These are phyloP conservation scores for Mythimna loreyi DNA, from an alignment of 2,888 invertebrate genomes.

Conservation along the genomic window DNA sequence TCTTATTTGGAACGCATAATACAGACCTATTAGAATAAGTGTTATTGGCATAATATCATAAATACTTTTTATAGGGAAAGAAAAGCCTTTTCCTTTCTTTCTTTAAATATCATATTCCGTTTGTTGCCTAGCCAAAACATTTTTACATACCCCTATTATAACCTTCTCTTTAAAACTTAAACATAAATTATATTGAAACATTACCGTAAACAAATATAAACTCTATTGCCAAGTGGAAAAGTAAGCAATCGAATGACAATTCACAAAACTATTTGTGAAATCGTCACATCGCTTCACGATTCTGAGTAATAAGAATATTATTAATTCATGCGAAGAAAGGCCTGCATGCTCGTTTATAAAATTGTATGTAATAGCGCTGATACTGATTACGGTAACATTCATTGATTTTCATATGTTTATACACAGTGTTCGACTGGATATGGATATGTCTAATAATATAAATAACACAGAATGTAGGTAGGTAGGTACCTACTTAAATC, in stretches of 20 bases:
- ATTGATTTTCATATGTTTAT: constrained; percentile 20
- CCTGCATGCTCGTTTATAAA: constrained; percentile 47
- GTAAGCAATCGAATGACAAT: constrained; percentile 21
- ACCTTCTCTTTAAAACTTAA: constrained; percentile 12
- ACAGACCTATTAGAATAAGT: too few species aligned
- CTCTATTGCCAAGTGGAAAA: constrained; percentile 5
- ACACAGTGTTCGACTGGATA: background rate
- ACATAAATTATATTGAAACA: constrained; percentile 20
- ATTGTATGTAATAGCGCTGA: constrained; percentile 48
- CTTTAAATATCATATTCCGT: background rate
- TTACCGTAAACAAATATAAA: constrained; percentile 13
- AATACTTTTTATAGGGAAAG: too few species aligned
- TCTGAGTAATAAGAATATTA: constrained; percentile 51
- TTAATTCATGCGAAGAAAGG: constrained; percentile 45
- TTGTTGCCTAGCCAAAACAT: background rate
- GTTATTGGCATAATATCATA: too few species aligned
- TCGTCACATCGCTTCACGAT: constrained; percentile 34
- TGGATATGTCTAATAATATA: too few species aligned
- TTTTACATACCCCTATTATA: constrained; percentile 5
- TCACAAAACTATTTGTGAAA: constrained; percentile 24
- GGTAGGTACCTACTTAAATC: too few species aligned
- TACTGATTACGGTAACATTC: constrained; percentile 20
- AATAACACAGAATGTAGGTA: too few species aligned
- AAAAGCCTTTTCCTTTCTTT: background rate
- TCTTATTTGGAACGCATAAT: too few species aligned